A percentile compares a stretch with the other conserved stretches of the same genome.
These are phyloP conservation scores for Cataglyphis albicans DNA, from an alignment of 2,888 invertebrate species.

Conservation along the genomic window DNA sequence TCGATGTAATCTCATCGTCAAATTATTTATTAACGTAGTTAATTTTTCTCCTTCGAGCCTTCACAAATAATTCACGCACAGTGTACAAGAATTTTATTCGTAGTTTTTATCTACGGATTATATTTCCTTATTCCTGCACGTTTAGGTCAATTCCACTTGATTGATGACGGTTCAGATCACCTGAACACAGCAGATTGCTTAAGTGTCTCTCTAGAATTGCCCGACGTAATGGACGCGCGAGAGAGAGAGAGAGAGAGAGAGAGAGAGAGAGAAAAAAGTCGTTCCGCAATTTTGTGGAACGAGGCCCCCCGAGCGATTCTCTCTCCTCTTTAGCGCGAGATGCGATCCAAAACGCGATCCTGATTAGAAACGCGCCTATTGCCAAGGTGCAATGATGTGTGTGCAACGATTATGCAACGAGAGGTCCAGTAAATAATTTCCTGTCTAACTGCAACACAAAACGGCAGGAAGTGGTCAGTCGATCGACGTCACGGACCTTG, in stretches of 20 bases:
- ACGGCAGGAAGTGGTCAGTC: constrained; percentile 38
- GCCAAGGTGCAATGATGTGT: constrained; percentile 20
- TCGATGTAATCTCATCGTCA: not conserved
- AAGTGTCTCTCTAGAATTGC: constrained; percentile 12
- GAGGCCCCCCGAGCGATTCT: constrained; percentile 47
- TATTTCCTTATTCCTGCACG: not conserved
- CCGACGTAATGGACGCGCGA: constrained; percentile 39
- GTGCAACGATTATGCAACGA: constrained; percentile 54
- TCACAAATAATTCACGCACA: not conserved
- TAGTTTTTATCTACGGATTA: not conserved
- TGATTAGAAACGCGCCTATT: constrained; percentile 50
- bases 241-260: too few relatives aligned
- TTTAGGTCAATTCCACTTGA: constrained; percentile 5
- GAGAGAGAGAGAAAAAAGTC: constrained; percentile 53
- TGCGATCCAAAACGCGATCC: not conserved
- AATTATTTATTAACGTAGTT: not conserved
- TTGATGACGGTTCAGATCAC: constrained; percentile 11
- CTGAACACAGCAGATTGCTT: constrained; percentile 30
- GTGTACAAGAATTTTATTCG: not conserved
- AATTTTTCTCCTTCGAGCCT: not conserved
- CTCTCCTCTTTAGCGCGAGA: constrained; percentile 54
- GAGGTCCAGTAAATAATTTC: constrained; percentile 69
- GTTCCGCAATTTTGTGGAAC: constrained; percentile 53
- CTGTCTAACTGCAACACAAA: constrained; percentile 57
- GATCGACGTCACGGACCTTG: constrained; percentile 39